phyloP scores from a whole-genome alignment of 2,797 vertebrate genomes.

The Orestias chungarensis region DNA sequence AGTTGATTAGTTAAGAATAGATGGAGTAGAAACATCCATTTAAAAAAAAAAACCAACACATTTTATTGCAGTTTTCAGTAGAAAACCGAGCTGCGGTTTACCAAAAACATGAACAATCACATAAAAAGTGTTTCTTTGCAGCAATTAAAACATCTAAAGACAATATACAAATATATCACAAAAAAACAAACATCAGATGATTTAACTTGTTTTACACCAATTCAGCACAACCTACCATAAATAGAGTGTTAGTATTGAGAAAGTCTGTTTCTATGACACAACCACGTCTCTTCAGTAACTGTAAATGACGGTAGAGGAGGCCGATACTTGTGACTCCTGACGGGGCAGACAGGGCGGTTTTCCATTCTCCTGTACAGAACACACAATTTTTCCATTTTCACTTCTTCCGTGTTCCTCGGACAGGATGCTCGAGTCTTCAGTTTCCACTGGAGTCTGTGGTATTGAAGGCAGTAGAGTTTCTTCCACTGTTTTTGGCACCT shows the following conservation, averaged over 20 bases:
- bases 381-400: conserved; percentile 58
- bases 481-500: too few relatives aligned
- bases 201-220: not conserved
- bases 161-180: not conserved
- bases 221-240: not conserved
- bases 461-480: not conserved
- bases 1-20: not conserved
- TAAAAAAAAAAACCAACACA: not conserved
- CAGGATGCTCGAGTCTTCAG: not conserved
- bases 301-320: not conserved
- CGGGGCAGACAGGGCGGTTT: conserved; percentile 47
- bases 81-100: not conserved
- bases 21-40: not conserved
- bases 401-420: conserved; percentile 24
- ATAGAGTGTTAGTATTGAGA: not conserved
- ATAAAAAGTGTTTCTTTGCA: not conserved
- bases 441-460: conserved; percentile 21
- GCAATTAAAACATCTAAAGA: not conserved
- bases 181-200: not conserved
- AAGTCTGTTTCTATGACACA: not conserved
- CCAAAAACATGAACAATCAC: not conserved
- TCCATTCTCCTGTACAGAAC: conserved; percentile 61
- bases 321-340: conserved; percentile 49
- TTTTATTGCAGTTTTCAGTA: conserved; percentile 3
- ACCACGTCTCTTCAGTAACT: not conserved